Conservation (phyloP, 2,888 invertebrate genomes). For the Polia nebulosa region DNA sequence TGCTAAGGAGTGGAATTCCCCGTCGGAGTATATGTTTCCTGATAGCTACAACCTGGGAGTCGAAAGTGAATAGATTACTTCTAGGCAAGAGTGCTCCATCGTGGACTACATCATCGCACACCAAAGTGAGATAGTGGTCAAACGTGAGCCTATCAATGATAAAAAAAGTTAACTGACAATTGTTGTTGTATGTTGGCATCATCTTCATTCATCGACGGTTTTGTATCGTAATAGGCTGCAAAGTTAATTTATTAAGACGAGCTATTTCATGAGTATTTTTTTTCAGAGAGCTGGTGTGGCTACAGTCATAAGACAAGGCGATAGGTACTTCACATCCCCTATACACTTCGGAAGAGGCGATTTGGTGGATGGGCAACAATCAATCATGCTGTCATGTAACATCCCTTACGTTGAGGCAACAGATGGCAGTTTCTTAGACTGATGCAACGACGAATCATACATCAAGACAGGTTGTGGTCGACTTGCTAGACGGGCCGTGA, state of each 20-base stretch:
- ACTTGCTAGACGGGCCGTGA: neutral
- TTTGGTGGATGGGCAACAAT: slow-evolving; percentile 37
- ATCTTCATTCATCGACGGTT: neutral
- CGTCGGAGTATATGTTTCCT: no score
- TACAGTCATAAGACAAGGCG: neutral
- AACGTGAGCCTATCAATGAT: no score
- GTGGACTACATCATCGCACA: no score
- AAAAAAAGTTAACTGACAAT: no score
- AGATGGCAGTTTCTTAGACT: slow-evolving; percentile 51
- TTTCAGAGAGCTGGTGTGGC: neutral
- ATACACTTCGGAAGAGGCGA: slow-evolving; percentile 27
- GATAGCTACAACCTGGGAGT: no score
- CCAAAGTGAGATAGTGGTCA: no score
- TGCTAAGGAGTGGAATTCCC: no score
- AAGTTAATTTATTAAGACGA: neutral
- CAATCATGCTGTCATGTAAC: slow-evolving; percentile 47
- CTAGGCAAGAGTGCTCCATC: no score
- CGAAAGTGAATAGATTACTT: no score
- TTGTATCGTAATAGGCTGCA: neutral
- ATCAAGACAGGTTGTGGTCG: slow-evolving; percentile 11
- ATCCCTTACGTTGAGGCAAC: slow-evolving; percentile 48
- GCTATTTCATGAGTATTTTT: neutral
- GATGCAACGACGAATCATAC: slow-evolving; percentile 35
- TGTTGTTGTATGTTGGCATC: no score
- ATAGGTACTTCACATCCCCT: slow-evolving; percentile 4